phyloP scores from a whole-genome alignment of 2,113 vertebrate species.

The Mionectes macconnelli region DNA sequence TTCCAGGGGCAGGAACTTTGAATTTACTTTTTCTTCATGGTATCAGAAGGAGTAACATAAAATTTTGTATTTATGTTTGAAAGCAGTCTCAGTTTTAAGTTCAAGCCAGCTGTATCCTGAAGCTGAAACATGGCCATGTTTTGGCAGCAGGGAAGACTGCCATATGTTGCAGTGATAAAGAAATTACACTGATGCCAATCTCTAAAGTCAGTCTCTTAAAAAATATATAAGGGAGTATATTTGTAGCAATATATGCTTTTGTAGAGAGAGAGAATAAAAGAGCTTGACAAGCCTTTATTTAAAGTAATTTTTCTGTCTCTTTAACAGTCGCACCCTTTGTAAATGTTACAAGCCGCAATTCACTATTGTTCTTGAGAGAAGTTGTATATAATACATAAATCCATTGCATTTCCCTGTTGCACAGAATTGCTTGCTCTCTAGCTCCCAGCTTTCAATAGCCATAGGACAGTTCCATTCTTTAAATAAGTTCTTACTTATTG shows the following conservation, averaged over 20 bases:
- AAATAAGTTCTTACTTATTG: not conserved
- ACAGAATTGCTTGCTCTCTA: not conserved
- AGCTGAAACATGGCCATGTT: conserved; percentile 62
- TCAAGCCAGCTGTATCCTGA: conserved; percentile 46
- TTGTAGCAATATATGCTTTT: not conserved
- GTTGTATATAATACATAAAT: not conserved
- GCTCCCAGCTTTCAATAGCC: not conserved
- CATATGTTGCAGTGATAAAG: conserved; percentile 58
- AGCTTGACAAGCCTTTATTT: not conserved
- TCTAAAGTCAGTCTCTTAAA: conserved; percentile 18
- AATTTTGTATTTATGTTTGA: conserved; percentile 36
- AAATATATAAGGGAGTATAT: not conserved
- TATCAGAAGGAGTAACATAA: not conserved
- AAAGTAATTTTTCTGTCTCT: not conserved
- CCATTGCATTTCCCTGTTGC: not conserved
- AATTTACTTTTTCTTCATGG: not conserved
- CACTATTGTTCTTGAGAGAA: not conserved
- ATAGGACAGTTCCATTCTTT: not conserved
- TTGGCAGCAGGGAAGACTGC: conserved; percentile 49
- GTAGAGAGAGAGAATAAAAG: not conserved
- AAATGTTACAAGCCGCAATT: not conserved
- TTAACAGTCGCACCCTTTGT: not conserved
- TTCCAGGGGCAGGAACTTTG: not conserved
- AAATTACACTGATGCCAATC: conserved; percentile 44
- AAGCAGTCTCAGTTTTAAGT: conserved; percentile 49